Base-by-base conservation (phyloP, 2,113 vertebrate species). In the Panthera uncia region DNA sequence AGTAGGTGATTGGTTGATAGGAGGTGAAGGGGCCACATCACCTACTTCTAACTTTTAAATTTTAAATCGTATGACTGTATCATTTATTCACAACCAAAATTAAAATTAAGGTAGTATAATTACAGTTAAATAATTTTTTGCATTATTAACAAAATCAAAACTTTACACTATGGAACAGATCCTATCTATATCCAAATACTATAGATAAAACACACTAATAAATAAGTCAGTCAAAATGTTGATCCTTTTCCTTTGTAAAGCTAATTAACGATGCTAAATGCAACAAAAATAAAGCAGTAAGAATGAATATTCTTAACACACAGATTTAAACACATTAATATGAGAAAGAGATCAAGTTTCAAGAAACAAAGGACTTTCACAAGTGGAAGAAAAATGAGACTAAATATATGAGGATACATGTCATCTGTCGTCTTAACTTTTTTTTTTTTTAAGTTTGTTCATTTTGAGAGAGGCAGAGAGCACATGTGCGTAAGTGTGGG, bases 361-460 rank as follows among this genome's bases (percentile, higher is more conserved):
- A 69, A 95, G n/a, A 79, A 57, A 94, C 4, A 87, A 81, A 88
- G 41, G 25, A 76, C 73, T 63, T 86, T 96, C 95, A 33, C 21
- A 84, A 81, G 57, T 52, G 9, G 27, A 33, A 91, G 8, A 65
- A 27, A 74, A 90, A 57, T 41, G 12, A 45, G 36, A 81, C 3
- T 71, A 61, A 95, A 83, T 52, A 83, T 13, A 69, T 36, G 33
- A 87, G 89, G 82, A 69, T 63, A 61, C 1, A 52, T 27, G 36
- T 41, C 61, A 84, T 9, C 29, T 61, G 41, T 36, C 31, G 21
- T 86, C 16, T 86, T 14, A 68, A 23, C 7, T 48, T 93, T 76
- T 55, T 61, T 57, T 55, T 23, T 61, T 61, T 23, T 55, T 16
- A 55, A 61, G 21, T 23, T 61, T 61, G 7, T 21, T 61, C 57